Evolutionary conservation across 2,888 invertebrate genomes (phyloP).

Genomic region (Pinctada fucata): DNA sequence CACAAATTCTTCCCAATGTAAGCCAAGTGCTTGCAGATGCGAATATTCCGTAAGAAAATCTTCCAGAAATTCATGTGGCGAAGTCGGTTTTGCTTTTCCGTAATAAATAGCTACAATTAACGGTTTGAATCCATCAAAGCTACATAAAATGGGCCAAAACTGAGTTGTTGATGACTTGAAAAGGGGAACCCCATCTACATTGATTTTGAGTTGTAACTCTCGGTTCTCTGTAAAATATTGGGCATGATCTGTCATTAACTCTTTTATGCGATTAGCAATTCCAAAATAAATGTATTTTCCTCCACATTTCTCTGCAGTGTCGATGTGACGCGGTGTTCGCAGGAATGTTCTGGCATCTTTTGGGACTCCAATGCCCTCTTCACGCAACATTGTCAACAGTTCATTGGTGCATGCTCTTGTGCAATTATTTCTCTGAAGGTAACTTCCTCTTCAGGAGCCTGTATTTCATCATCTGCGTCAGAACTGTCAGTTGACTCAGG

Average conservation of each 20-base stretch:
- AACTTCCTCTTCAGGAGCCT: no score
- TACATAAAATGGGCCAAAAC: conserved; percentile 48
- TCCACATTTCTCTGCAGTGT: conserved; percentile 33
- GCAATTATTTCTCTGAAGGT: no score
- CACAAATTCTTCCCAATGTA: no score
- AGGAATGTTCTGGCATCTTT: conserved; percentile 45
- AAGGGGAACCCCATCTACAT: conserved; percentile 43
- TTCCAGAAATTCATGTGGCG: conserved; percentile 39
- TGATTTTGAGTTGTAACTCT: conserved; percentile 21
- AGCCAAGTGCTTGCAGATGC: conserved; percentile 14
- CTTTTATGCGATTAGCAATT: conserved; percentile 23
- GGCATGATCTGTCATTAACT: not conserved
- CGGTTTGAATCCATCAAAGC: conserved; percentile 26
- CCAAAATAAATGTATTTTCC: conserved; percentile 45
- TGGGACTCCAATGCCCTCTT: conserved; percentile 26
- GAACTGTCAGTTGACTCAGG: no score
- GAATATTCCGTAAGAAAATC: conserved; percentile 48
- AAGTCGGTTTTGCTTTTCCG: conserved; percentile 46
- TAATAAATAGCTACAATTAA: conserved; percentile 48
- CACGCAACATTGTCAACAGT: conserved; percentile 4
- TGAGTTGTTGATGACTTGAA: conserved; percentile 40
- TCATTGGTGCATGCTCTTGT: conserved; percentile 8
- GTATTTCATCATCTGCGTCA: no score
- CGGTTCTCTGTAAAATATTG: not conserved
- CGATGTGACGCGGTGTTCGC: conserved; percentile 34